A percentile compares a stretch with the other conserved stretches of the same genome.
Evolutionary conservation across 2,113 vertebrate species (phyloP).

Genomic region (Eudyptes chrysolophus): DNA sequence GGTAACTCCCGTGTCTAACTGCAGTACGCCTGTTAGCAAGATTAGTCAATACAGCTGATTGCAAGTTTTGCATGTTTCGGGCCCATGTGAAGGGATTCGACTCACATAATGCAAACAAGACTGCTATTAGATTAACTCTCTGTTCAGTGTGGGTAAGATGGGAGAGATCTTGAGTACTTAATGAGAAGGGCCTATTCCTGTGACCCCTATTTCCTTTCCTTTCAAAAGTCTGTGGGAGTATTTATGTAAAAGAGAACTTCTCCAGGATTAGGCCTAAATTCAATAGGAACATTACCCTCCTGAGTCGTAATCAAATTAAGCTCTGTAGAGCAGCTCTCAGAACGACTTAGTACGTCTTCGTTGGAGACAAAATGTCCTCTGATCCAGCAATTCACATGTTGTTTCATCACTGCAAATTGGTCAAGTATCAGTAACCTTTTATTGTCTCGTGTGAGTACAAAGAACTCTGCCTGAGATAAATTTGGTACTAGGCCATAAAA

Average conservation of each 20-base stretch:
- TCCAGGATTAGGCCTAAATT: neutral
- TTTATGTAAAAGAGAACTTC: slow-evolving; percentile 1
- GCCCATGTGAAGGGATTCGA: neutral
- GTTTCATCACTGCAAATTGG: neutral
- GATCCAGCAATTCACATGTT: neutral
- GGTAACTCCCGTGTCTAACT: neutral
- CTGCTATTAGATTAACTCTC: neutral
- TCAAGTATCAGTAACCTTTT: neutral
- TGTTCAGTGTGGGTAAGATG: neutral
- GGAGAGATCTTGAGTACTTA: neutral
- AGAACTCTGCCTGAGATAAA: neutral
- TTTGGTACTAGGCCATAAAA: neutral
- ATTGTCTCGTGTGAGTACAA: neutral
- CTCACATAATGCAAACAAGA: neutral
- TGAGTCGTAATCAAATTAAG: neutral
- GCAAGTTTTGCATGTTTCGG: neutral
- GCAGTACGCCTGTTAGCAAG: neutral
- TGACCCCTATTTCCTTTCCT: neutral
- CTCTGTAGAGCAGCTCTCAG: neutral
- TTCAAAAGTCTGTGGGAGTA: slow-evolving; percentile 7
- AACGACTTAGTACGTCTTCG: neutral
- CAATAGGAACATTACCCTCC: neutral
- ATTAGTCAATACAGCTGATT: neutral
- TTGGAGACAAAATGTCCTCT: neutral
- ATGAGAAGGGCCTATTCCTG: neutral